Evolutionary conservation across 1,140 invertebrate genomes (phyloP).

Genomic region (Drosophila auraria): DNA sequence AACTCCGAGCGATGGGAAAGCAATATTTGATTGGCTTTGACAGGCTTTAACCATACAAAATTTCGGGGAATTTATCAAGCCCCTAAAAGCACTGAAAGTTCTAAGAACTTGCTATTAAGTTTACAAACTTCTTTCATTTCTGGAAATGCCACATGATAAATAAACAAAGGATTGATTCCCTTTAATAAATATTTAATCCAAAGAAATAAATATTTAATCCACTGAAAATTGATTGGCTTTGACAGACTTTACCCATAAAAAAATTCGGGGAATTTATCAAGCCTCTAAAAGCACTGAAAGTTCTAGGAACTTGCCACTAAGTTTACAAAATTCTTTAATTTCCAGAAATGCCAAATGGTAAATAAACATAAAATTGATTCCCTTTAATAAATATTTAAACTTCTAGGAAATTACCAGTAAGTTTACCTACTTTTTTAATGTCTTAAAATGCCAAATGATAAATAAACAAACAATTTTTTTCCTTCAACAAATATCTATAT

Average conservation of each 20-base stretch:
- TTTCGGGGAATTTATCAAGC: neutral
- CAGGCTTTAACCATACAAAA: neutral
- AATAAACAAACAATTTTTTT: too few species aligned
- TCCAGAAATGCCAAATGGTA: neutral
- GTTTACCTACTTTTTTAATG: neutral
- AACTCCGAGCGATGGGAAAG: conserved; percentile 1
- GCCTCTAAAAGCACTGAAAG: too few species aligned
- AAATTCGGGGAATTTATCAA: too few species aligned
- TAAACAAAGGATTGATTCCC: conserved; percentile 1
- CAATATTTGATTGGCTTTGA: conserved; percentile 1
- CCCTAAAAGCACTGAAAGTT: too few species aligned
- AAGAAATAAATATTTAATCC: conserved; percentile 4
- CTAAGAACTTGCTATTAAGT: too few species aligned
- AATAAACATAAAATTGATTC: too few species aligned
- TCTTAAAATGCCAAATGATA: neutral
- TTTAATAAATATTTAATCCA: neutral
- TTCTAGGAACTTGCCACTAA: too few species aligned
- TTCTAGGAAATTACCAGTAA: too few species aligned
- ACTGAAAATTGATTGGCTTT: too few species aligned
- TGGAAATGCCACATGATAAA: neutral
- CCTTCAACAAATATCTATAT: neutral
- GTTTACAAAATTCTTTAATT: neutral
- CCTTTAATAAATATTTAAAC: neutral
- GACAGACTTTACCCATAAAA: too few species aligned
- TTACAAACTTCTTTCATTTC: too few species aligned